A percentile compares a stretch with the other conserved stretches of the same genome.
Evolutionary conservation across 2,888 invertebrate genomes (phyloP).

Genomic region (Apotomis turbidana): DNA sequence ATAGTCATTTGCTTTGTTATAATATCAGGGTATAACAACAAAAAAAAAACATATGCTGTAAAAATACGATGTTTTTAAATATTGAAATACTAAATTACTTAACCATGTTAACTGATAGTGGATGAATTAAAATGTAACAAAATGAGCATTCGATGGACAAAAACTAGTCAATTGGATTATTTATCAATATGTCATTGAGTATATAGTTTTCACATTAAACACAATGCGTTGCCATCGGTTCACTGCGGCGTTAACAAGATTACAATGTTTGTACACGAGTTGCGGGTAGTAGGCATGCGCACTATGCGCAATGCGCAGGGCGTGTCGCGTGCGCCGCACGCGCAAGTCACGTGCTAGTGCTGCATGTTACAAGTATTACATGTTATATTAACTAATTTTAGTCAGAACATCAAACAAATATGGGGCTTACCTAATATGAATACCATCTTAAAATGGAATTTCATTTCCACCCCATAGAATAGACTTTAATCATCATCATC

Average conservation of each 20-base stretch:
- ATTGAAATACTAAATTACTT: too few species aligned
- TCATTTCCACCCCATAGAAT: background rate
- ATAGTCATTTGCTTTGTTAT: too few species aligned
- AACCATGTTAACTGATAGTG: too few species aligned
- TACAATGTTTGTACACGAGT: constrained; percentile 12
- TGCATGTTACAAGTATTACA: constrained; percentile 22
- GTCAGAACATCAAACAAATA: background rate
- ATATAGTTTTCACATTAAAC: background rate
- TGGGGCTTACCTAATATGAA: background rate
- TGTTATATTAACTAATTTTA: background rate
- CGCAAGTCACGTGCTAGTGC: constrained; percentile 30
- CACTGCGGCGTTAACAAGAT: constrained; percentile 5
- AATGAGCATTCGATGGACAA: too few species aligned
- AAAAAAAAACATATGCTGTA: too few species aligned
- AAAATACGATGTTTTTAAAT: too few species aligned
- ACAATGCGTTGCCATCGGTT: constrained; percentile 7
- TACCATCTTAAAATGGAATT: background rate
- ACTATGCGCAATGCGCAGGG: too few species aligned
- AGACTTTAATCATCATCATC: too few species aligned
- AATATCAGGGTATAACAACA: too few species aligned
- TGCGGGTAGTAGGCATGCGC: constrained; percentile 7
- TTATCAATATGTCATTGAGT: background rate
- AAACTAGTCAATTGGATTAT: too few species aligned
- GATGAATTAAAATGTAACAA: too few species aligned
- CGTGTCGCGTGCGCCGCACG: constrained; percentile 44